These are phyloP conservation scores for Sebastes hopkinsi DNA, from an alignment of 2,797 vertebrate genomes.

Conservation along the genomic window DNA sequence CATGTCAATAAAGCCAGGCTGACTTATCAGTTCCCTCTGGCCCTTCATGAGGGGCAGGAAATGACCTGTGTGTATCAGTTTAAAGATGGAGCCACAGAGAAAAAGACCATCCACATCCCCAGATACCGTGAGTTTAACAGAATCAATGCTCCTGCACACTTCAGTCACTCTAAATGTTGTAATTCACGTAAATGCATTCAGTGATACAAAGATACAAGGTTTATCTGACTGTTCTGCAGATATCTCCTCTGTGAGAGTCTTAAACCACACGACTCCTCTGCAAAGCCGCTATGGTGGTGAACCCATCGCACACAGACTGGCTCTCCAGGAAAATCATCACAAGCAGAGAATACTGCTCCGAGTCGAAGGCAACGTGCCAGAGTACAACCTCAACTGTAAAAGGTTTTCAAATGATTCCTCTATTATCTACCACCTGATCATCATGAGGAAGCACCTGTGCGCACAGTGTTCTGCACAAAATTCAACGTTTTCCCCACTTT, in stretches of 20 bases:
- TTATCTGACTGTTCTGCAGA: conserved; percentile 61
- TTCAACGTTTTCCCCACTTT: background rate
- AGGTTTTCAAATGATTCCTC: conserved; percentile 61
- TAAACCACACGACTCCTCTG: conserved; percentile 72
- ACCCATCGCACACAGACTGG: conserved; percentile 40
- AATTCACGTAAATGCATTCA: background rate
- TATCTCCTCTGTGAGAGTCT: conserved; percentile 74
- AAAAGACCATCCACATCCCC: conserved; percentile 65
- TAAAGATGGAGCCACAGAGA: conserved; percentile 39
- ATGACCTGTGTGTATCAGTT: conserved; percentile 73
- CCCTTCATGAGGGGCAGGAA: conserved; percentile 69
- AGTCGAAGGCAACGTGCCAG: conserved; percentile 71
- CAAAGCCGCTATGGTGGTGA: conserved; percentile 16
- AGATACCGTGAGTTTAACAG: conserved; percentile 74
- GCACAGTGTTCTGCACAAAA: background rate
- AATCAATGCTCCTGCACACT: background rate
- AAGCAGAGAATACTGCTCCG: conserved; percentile 74
- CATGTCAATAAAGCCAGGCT: conserved; percentile 40
- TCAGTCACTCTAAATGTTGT: background rate
- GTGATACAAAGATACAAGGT: background rate
- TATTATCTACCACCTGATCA: background rate
- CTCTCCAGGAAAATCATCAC: conserved; percentile 57
- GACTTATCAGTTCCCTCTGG: conserved; percentile 72
- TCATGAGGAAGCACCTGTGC: conserved; percentile 13
- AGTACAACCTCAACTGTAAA: conserved; percentile 67